Evolutionary conservation across 92 coral and sea anemone species (phyloP).

Genomic region (Galaxea fascicularis): DNA sequence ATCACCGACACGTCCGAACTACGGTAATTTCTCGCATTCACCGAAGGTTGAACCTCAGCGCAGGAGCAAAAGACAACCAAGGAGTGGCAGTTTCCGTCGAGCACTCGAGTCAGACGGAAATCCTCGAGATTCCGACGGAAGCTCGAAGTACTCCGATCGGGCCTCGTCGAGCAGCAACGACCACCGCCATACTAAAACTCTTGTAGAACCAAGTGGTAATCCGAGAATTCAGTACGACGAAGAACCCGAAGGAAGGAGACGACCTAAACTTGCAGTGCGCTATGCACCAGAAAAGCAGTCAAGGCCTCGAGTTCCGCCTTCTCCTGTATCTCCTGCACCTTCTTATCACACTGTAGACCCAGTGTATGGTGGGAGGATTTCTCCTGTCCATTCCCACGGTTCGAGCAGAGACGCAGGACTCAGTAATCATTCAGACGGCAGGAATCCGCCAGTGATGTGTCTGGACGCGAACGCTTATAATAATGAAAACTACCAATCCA

Average conservation of each 20-base stretch:
- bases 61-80: conserved; percentile 67
- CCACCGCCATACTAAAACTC: conserved; percentile 68
- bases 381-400: conserved; percentile 35
- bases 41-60: conserved; percentile 48
- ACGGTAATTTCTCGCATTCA: conserved; percentile 33
- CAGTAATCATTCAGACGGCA: conserved; percentile 32
- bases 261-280: conserved; percentile 65
- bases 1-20: conserved; percentile 40
- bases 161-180: conserved; percentile 86
- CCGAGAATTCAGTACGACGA: conserved; percentile 71
- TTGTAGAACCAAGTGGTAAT: conserved; percentile 23
- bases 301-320: conserved; percentile 30
- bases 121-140: conserved; percentile 68
- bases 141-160: conserved; percentile 76
- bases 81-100: conserved; percentile 80
- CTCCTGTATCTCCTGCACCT: conserved; percentile 93
- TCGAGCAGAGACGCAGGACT: conserved; percentile 3
- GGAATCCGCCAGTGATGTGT: conserved; percentile 26
- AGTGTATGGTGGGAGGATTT: conserved; percentile 7
- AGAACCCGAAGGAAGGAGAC: conserved; percentile 82
- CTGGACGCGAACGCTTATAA: conserved; percentile 19
- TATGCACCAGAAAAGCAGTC: conserved; percentile 17
- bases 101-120: conserved; percentile 61
- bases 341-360: conserved; percentile 78
- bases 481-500: conserved; percentile 20